Evolutionary conservation across 2,113 vertebrate genomes (phyloP), one percentile per base, ranked within the genome.

Genomic region (Phylloscopus trochilus): DNA sequence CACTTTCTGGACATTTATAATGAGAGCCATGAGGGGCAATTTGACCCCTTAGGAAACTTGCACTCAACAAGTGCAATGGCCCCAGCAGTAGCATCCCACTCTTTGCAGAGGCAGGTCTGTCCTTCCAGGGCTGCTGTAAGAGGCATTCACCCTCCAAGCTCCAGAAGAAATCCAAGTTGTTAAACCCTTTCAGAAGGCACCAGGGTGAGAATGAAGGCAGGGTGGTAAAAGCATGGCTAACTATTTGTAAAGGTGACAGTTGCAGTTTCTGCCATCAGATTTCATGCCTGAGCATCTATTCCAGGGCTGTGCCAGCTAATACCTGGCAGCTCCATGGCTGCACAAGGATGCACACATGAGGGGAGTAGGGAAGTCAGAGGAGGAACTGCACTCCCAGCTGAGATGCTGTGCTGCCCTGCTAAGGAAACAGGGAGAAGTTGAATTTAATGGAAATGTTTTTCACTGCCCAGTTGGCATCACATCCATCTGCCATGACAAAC

Each of bases 141-240:
- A 66, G 51, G 37, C 22, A 21, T 10, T 84, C 35, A 2, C 21
- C 23, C 35, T 73, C 62, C 72, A 41, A 33, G 21, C 28, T 84
- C 15, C 20, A 37, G 51, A 74, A 83, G 44, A 81, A 87, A 92
- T 26, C 33, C 43, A 75, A 53, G 56, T 23, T 52, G 22, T 41
- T 52, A 53, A 89, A 21, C 3, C 26, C 14, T 20, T 70, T 53
- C n/a, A 41, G 37, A 76, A 88, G 17, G 26, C 67, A 83, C 24
- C 9, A 14, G 21, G n/a, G 56, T 17, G 8, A 59, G 30, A 43
- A 91, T 1, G 4, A 86, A 52, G 0, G 0, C 47, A 37, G 39
- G 2, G 8, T 16, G 18, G 28, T 49, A 58, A 82, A 78, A 93
- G 28, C 27, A 26, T 53, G 1, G 0, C 24, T 49, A 33, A 9